Evolutionary conservation across 2,113 vertebrate species (phyloP), one percentile per base, ranked within the genome.

Genomic region (Paracanthobrama guichenoti): DNA sequence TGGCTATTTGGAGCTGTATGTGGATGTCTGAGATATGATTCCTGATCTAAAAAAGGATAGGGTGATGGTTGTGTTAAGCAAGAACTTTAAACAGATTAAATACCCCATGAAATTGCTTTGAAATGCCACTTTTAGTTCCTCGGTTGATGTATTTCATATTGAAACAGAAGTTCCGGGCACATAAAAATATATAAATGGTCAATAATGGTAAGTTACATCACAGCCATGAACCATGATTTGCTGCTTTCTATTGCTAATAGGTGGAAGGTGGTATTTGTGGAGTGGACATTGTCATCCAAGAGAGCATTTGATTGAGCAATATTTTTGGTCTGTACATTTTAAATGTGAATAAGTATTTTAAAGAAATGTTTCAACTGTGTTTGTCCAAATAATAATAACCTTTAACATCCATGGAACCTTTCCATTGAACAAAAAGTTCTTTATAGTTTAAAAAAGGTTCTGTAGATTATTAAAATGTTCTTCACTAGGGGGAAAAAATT

Each of bases 1-100:
- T 67, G 24, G 59, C 79, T 50, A 35, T 67, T 80, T 67, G 10
- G 60, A 66, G 60, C 6, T 80, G 60, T 18, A 80, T 66, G 20
- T 48, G 50, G 26, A 31, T 80, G 26, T 50, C 9, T 44, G 9
- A 62, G 39, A 79, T 28, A 46, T 39, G 74, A n/a, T 9, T 62
- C 22, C 22, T 80, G 2, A 67, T 13, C 24, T 22, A 22, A 48
- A 67, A 80, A 31, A 44, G 24, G 60, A 50, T 18, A 26, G 24
- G 72, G 44, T 75, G 24, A 75, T 20, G 48, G 72, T 39, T 78
- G 55, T 24, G 5, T 44, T 78, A 35, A 9, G 31, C 53, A 42
- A 78, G 50, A 78, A 78, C 12, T n/a, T 44, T 6, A 44, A 31
- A 53, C 24, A 78, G 53, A 60, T 24, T 78, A 78, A 60, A 59